These are phyloP conservation scores for Amitus sp. DNA, from an alignment of 2,888 invertebrate species.

Conservation along the genomic window DNA sequence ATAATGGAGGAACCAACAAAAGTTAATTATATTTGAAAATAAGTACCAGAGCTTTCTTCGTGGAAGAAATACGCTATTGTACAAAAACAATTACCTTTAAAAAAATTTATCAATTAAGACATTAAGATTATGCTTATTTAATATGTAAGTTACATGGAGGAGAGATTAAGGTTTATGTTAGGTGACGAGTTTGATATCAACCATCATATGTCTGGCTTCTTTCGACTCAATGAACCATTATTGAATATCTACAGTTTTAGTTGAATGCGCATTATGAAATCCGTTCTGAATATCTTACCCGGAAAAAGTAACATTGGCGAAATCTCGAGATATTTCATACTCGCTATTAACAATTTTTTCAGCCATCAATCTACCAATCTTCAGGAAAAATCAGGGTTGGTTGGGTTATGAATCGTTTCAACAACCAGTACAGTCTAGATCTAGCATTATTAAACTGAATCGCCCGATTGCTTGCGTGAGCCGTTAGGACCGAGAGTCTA, in stretches of 20 bases:
- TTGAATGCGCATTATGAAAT: neutral
- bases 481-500: too few species aligned
- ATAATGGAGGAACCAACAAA: conserved; percentile 13
- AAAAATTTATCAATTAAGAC: conserved; percentile 25
- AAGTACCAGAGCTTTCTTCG: conserved; percentile 25
- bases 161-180: neutral
- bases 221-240: too few species aligned
- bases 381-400: conserved; percentile 4
- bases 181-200: neutral
- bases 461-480: too few species aligned
- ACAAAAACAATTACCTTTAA: conserved; percentile 30
- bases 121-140: conserved; percentile 14
- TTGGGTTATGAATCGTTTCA: conserved; percentile 17
- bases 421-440: too few species aligned
- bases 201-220: too few species aligned
- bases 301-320: too few species aligned
- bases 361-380: too few species aligned
- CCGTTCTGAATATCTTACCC: too few species aligned
- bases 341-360: neutral
- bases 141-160: conserved; percentile 12
- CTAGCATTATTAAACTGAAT: too few species aligned
- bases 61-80: conserved; percentile 31
- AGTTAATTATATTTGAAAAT: conserved; percentile 16
- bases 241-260: too few species aligned
- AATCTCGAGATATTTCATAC: neutral